Evolutionary conservation across 1,140 invertebrate species (phyloP).

Genomic region (Oscheius sp.): DNA sequence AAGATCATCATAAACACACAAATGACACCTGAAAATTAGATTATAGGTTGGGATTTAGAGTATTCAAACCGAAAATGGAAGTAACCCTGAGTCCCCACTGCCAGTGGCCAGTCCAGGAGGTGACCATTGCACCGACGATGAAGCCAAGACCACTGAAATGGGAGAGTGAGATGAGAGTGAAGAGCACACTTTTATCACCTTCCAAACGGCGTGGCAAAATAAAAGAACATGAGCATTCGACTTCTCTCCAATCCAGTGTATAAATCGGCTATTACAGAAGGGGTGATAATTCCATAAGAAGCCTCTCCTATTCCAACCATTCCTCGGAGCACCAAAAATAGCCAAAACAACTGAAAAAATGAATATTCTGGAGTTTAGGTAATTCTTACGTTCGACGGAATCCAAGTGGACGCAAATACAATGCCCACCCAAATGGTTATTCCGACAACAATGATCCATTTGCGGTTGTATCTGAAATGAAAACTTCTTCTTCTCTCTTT

Average conservation of each 20-base stretch:
- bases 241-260: constrained; percentile 73
- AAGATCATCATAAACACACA: constrained; percentile 79
- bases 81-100: constrained; percentile 76
- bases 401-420: constrained; percentile 84
- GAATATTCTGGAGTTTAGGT: constrained; percentile 8
- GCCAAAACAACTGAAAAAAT: constrained; percentile 69
- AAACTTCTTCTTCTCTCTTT: no score
- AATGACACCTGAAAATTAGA: constrained; percentile 71
- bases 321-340: constrained; percentile 81
- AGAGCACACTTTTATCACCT: constrained; percentile 63
- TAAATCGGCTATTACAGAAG: constrained; percentile 95
- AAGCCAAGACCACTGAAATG: constrained; percentile 76
- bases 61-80: constrained; percentile 19
- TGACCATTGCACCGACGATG: constrained; percentile 82
- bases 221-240: constrained; percentile 92
- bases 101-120: constrained; percentile 73
- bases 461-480: constrained; percentile 73
- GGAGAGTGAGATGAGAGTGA: background rate
- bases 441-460: constrained; percentile 81
- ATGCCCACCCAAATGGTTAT: constrained; percentile 87
- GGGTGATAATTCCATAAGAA: constrained; percentile 91
- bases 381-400: constrained; percentile 69
- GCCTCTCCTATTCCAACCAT: constrained; percentile 96
- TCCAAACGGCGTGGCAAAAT: constrained; percentile 97
- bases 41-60: background rate